Base-by-base conservation (phyloP, 2,797 vertebrate genomes). In the Cheirogaleus major region DNA sequence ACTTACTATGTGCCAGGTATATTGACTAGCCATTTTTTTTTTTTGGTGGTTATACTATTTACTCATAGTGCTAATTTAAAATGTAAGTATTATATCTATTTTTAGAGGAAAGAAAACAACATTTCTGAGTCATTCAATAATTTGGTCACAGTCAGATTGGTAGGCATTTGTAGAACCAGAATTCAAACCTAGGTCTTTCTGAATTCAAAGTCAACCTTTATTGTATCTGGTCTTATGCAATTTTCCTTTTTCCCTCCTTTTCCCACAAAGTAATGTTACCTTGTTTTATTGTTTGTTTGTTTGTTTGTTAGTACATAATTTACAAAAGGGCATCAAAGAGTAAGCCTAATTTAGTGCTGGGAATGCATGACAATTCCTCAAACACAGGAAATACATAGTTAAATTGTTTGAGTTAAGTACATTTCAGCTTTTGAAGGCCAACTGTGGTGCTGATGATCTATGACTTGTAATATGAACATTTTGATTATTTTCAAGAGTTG, bases 381-480 rank as follows among this genome's bases (percentile, higher is more conserved):
- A 94, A 48, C 73, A 80, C 14, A 95, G 91, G 83, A 97, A 98
- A 97, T 84, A 2, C 67, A 48, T 95, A 97, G 94, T 96, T 95
- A 95, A 91, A 78, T 87, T 86, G 79, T 95, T 70, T 87, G 22
- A 84, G 87, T 83, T 94, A 96, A 94, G 50, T 96, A 5, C 15
- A 80, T 96, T 96, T 96, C 59, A 97, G 80, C 15, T 96, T 94
- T 45, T 97, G 93, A 95, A 93, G n/a, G 55, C 65, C 52, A 92
- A 41, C 63, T 84, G 15, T 22, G 27, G 48, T 73, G 75, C 52
- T 89, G 70, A 50, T 87, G 61, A 78, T 75, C 93, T 70, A 7
- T 83, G 85, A 87, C 59, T 63, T 43, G 1, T 57, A 89, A 73
- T 48, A 48, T 91, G 65, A 59, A 85, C 45, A 95, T 59, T 95